A percentile compares a stretch with the other conserved stretches of the same genome.
Evolutionary conservation across 2,797 vertebrate genomes (phyloP).

Genomic region (Alcedo atthis): DNA sequence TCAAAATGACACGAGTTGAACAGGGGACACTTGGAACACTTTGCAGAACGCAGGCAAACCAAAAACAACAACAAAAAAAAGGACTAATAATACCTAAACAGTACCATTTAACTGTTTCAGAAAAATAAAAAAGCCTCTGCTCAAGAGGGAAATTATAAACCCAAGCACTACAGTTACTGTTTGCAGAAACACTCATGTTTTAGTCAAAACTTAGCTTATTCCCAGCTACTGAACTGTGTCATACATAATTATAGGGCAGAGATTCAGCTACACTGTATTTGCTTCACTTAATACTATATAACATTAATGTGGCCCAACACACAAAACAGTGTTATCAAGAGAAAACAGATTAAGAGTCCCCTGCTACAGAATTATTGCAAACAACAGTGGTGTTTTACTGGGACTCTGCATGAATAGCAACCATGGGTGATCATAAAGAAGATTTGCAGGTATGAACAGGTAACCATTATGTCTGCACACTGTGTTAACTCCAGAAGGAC

Average conservation of each 20-base stretch:
- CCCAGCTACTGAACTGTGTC: not conserved
- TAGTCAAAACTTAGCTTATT: slow-evolving; percentile 6
- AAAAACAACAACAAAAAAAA: not conserved
- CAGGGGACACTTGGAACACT: not conserved
- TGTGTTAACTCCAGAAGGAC: not conserved
- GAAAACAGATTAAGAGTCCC: not conserved
- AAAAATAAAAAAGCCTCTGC: not conserved
- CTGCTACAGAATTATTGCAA: not conserved
- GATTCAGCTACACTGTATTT: not conserved
- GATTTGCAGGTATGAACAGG: not conserved
- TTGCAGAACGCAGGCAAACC: not conserved
- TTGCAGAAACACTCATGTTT: not conserved
- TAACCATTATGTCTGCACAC: not conserved
- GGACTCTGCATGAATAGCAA: not conserved
- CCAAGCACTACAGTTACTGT: not conserved
- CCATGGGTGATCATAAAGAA: not conserved
- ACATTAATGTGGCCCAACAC: not conserved
- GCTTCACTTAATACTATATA: not conserved
- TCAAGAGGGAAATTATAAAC: slow-evolving; percentile 17
- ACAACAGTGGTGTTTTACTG: rapidly evolving
- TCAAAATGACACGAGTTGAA: not conserved
- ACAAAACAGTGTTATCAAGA: rapidly evolving
- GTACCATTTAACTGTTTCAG: not conserved
- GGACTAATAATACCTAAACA: not conserved
- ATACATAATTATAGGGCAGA: not conserved